Evolutionary conservation across 2,113 vertebrate species (phyloP), one percentile per base, ranked within the genome.

Genomic region (Sakesphorus luctuosus): DNA sequence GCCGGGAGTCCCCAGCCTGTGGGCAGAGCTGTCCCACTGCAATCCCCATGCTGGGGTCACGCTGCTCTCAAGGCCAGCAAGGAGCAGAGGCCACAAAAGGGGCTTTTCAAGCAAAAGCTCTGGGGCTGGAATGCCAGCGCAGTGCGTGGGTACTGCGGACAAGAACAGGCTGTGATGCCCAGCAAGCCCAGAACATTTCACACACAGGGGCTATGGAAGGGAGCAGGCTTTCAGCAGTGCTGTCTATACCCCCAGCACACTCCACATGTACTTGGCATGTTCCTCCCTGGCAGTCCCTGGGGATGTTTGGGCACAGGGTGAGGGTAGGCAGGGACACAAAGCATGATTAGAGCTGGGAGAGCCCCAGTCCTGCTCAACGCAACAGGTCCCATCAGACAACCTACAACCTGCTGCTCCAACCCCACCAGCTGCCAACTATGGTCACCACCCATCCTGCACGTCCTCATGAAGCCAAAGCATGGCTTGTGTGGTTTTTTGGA

Each of bases 31-130:
- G 18, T 58, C 35, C 84, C 10, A 3, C 38, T 26, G 47, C 6
- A 0, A 35, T 29, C 84, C 75, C 38, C 56, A 31, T 0, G 2
- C 43, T 0, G 0, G 76, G 63, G 77, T 38, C 53, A 79, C 1
- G 1, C 62, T 40, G 63, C 50, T 79, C 50, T 71, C 21, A 1
- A 18, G 56, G 56, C 20, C 71, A 90, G 62, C 36, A 13, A 62
- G 78, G 69, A 81, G 87, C 81, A 89, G 81, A 55, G 33, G 56
- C 40, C 56, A 94, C 84, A 92, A 78, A 94, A 91, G 62, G 73
- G 69, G 62, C 77, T 91, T 93, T 85, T 88, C 46, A 93, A 55
- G 77, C 2, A 49, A 65, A 14, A 0, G 29, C 29, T 79, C 56
- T 52, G 47, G 0, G 13, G 56, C 84, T 87, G 71, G 20, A 9